Base-by-base conservation (phyloP, 1,140 invertebrate genomes). In the Cotesia glomerata region DNA sequence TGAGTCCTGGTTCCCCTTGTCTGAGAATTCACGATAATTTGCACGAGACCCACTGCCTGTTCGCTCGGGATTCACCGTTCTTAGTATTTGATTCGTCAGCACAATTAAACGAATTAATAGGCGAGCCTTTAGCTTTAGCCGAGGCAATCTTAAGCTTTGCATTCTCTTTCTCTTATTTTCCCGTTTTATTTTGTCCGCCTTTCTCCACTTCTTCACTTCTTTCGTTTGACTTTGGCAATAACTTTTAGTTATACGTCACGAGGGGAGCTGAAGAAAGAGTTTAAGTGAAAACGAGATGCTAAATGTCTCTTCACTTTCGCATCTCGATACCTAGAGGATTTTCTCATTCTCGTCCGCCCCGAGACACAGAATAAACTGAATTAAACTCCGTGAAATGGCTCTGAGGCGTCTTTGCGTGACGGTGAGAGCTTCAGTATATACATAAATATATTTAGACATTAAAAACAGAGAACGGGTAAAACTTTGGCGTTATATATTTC, bases 71-170 rank as follows among this genome's bases (percentile, higher is more conserved):
- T 76, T 79, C 76, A 11, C 72, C 78, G 76, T 80, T 80, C 77
- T 80, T 72, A 78, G 76, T 74, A 76, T 84, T 80, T 79, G 79
- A 84, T 83, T 84, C 79, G 81, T 85, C 82, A 82, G 82, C 82
- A 78, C 83, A 83, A 85, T 85, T 84, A 84, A 82, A 80, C 77
- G 79, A 84, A 85, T 85, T 84, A 84, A 84, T 82, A 83, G 79
- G 75, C 76, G 76, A 59, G 71, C 75, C 62, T n/a, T 54, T 69
- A 68, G 16, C 62, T n/a, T 54, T 69, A 68, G 16, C 32, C 51
- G 16, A 35, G 35, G 32, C 39, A 54, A 36, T 45, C 56, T 35
- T 70, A 45, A 49, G 54, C 67, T 69, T 52, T 65, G 62, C 8
- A 11, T 64, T 69, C 32, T 67, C 63, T 45, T 13, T 65, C 34